Conservation (phyloP, 2,888 invertebrate genomes). For the Apocheima hispidaria region DNA sequence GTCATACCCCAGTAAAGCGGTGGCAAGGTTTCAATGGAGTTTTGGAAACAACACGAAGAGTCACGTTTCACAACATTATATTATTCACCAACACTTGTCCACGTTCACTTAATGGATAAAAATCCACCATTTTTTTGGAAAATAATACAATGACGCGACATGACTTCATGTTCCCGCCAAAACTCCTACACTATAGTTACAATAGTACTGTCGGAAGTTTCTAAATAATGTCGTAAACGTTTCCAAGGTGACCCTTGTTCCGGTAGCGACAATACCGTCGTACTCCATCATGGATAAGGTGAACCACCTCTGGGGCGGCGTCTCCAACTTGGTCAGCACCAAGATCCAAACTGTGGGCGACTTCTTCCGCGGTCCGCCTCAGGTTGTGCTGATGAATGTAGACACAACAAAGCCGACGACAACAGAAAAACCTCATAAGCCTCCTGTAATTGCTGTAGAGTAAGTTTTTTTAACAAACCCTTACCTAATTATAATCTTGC, state of each 20-base stretch:
- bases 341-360: slow-evolving; percentile 37
- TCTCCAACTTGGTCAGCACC: slow-evolving; percentile 24
- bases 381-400: slow-evolving; percentile 26
- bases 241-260: slow-evolving; percentile 15
- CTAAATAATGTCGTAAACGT: neutral
- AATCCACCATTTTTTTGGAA: too few species aligned
- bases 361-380: slow-evolving; percentile 26
- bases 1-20: too few species aligned
- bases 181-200: too few species aligned
- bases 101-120: too few species aligned
- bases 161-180: too few species aligned
- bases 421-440: slow-evolving; percentile 11
- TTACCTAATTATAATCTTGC: neutral
- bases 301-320: slow-evolving; percentile 21
- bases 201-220: neutral
- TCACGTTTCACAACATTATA: too few species aligned
- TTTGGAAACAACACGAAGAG: too few species aligned
- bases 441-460: slow-evolving; percentile 25
- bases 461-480: slow-evolving; percentile 19
- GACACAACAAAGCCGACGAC: slow-evolving; percentile 8
- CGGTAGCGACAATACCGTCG: slow-evolving; percentile 15
- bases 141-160: too few species aligned
- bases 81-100: too few species aligned
- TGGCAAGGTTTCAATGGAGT: too few species aligned
- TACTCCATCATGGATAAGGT: slow-evolving; percentile 15